phyloP scores from a whole-genome alignment of 1,140 invertebrate species.

The Drosophila funebris region DNA sequence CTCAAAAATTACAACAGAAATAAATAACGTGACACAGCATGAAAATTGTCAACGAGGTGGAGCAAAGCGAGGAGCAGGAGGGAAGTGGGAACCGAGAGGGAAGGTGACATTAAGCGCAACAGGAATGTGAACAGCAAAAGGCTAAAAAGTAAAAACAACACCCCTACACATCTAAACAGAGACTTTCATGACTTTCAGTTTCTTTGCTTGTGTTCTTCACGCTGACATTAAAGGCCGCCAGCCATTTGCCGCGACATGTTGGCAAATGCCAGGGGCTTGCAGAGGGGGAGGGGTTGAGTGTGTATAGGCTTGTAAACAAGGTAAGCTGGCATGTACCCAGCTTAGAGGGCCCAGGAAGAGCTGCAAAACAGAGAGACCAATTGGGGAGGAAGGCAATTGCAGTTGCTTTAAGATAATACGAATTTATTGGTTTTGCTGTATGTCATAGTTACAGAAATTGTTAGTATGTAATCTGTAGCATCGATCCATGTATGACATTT shows the following conservation, averaged over 20 bases:
- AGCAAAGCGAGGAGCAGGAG: not conserved
- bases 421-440: constrained; percentile 10
- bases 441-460: constrained; percentile 7
- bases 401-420: constrained; percentile 6
- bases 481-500: constrained; percentile 5
- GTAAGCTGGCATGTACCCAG: constrained; percentile 5
- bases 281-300: not conserved
- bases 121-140: constrained; percentile 52
- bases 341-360: not conserved
- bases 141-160: constrained; percentile 54
- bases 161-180: constrained; percentile 5
- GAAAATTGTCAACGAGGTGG: constrained; percentile 42
- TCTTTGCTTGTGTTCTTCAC: constrained; percentile 27
- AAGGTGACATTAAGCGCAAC: constrained; percentile 40
- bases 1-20: constrained; percentile 59
- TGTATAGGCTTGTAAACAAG: constrained; percentile 32
- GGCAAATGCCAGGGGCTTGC: constrained; percentile 11
- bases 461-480: not conserved
- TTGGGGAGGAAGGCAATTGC: not conserved
- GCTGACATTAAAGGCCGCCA: constrained; percentile 42
- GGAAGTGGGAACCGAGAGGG: not conserved
- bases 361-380: not conserved
- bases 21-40: constrained; percentile 70
- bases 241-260: constrained; percentile 56
- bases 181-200: constrained; percentile 56